Evolutionary conservation across 2,113 vertebrate genomes (phyloP).

Genomic region (Machaerirhynchus nigripectus): DNA sequence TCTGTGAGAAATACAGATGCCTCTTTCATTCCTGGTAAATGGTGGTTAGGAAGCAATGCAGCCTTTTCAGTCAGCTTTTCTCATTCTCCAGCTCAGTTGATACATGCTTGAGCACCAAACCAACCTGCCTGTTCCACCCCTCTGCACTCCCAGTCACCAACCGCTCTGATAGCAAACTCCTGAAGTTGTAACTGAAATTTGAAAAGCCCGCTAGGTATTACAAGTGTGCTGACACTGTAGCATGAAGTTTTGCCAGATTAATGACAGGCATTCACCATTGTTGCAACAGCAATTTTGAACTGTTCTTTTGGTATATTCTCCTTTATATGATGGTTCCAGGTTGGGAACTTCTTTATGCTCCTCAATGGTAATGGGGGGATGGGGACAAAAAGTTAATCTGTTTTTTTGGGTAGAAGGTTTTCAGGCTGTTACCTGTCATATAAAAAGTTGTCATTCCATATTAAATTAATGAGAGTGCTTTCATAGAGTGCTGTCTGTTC

Average conservation of each 20-base stretch:
- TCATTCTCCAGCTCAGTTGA: background rate
- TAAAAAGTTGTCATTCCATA: background rate
- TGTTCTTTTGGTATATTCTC: background rate
- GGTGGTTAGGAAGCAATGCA: background rate
- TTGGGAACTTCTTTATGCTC: background rate
- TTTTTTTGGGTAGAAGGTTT: background rate
- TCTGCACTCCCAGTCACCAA: background rate
- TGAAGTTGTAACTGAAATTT: background rate
- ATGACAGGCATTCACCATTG: background rate
- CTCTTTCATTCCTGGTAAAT: background rate
- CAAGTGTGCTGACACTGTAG: background rate
- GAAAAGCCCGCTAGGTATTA: background rate
- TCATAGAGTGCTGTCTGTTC: background rate
- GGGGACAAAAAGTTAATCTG: background rate
- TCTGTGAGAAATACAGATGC: background rate
- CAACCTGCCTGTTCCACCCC: background rate
- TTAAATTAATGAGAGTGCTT: background rate
- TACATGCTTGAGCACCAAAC: background rate
- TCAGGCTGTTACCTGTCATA: background rate
- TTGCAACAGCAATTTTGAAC: background rate
- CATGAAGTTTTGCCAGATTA: background rate
- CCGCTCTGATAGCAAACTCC: background rate
- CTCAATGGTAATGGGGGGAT: fast-evolving
- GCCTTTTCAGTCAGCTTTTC: background rate
- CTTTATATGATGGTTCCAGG: background rate